These are phyloP conservation scores for Monoplex corrugatus DNA, from an alignment of 2,888 invertebrate species.

Conservation along the genomic window DNA sequence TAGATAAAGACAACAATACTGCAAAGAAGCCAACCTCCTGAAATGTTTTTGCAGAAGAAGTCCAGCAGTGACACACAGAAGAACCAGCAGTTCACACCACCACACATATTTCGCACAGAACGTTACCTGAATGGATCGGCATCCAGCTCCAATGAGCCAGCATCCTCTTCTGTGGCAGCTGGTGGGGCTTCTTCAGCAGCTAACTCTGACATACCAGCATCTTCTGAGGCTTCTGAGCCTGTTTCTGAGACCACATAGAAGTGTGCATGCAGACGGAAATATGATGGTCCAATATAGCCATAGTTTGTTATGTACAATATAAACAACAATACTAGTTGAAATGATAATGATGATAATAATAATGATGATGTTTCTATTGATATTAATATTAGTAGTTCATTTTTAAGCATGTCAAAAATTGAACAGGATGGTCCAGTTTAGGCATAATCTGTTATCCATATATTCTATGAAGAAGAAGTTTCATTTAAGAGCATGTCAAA, in stretches of 20 bases:
- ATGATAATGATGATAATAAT: too few species aligned
- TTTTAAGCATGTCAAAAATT: too few species aligned
- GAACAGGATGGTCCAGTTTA: too few species aligned
- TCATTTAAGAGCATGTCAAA: too few species aligned
- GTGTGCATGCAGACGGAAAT: too few species aligned
- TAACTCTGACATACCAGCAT: not conserved
- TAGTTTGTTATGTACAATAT: too few species aligned
- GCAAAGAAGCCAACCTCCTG: not conserved
- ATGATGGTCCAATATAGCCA: too few species aligned
- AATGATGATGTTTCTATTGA: too few species aligned
- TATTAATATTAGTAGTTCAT: too few species aligned
- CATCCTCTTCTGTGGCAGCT: not conserved
- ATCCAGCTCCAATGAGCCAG: not conserved
- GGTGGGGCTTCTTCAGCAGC: not conserved
- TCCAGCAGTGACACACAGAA: not conserved
- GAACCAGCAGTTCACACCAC: conserved; percentile 41
- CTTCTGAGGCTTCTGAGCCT: not conserved
- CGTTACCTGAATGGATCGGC: not conserved
- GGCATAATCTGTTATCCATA: too few species aligned
- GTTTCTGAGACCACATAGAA: not conserved
- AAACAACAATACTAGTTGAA: too few species aligned
- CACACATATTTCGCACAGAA: conserved; percentile 44
- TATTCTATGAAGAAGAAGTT: too few species aligned
- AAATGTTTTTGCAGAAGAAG: conserved; percentile 27
- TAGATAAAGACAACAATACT: not conserved